These are phyloP conservation scores for Synergus gifuensis DNA, from an alignment of 2,888 invertebrate genomes.

Conservation along the genomic window DNA sequence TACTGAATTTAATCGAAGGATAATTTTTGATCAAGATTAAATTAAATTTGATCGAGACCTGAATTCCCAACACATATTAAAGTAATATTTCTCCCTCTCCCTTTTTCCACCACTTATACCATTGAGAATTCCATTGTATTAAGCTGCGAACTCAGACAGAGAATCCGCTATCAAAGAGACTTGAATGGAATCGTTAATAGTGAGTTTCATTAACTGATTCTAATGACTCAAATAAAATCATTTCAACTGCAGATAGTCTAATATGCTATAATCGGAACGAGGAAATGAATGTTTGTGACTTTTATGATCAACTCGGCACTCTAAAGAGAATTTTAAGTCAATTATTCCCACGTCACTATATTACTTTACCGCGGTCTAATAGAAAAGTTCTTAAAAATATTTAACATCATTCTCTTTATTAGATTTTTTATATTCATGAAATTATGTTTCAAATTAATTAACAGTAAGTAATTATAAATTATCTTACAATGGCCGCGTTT, in stretches of 20 bases:
- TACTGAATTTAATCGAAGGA: not conserved
- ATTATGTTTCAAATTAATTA: no score
- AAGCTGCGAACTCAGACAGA: slow-evolving; percentile 28
- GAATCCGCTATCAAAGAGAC: slow-evolving; percentile 20
- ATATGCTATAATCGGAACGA: not conserved
- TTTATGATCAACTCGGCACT: not conserved
- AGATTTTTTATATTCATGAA: no score
- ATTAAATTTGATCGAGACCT: no score
- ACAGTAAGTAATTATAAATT: not conserved
- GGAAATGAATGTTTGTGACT: slow-evolving; percentile 25
- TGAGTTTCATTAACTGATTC: slow-evolving; percentile 25
- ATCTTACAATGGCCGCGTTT: not conserved
- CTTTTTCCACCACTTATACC: slow-evolving; percentile 1
- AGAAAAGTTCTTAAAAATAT: no score
- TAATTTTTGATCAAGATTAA: not conserved
- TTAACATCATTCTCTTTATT: no score
- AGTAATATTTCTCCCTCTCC: slow-evolving; percentile 15
- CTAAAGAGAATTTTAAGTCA: no score
- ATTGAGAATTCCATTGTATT: slow-evolving; percentile 35
- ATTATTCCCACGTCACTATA: no score
- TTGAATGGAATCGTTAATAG: slow-evolving; percentile 26
- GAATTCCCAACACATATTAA: slow-evolving; percentile 16
- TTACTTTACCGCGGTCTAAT: no score
- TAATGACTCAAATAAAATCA: slow-evolving; percentile 16
- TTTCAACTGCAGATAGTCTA: slow-evolving; percentile 4